phyloP scores from a whole-genome alignment of 1,140 invertebrate species.

The Caenorhabditis remanei region DNA sequence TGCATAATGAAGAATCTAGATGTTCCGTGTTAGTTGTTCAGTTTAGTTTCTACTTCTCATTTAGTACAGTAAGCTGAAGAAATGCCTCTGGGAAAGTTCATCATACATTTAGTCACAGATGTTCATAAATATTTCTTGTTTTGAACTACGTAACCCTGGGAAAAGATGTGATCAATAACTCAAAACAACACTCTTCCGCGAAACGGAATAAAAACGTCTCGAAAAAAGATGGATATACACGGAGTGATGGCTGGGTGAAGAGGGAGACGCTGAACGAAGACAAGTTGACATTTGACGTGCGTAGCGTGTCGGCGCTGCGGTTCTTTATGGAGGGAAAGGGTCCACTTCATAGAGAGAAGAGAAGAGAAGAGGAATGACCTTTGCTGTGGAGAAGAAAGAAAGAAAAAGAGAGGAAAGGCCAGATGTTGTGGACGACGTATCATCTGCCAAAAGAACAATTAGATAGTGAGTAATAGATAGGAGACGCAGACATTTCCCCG shows the following conservation, averaged over 20 bases:
- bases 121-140: not conserved
- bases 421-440: constrained; percentile 49
- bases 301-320: constrained; percentile 15
- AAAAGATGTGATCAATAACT: constrained; percentile 24
- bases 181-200: constrained; percentile 50
- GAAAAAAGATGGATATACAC: constrained; percentile 46
- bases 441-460: constrained; percentile 37
- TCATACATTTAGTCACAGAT: too few relatives aligned
- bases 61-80: too few relatives aligned
- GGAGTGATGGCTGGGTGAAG: not conserved
- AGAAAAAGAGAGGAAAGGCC: constrained; percentile 43
- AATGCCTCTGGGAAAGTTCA: too few relatives aligned
- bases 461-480: constrained; percentile 8
- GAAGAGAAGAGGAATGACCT: constrained; percentile 13
- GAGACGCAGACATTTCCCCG: constrained; percentile 1
- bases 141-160: not conserved
- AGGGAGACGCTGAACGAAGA: constrained; percentile 25
- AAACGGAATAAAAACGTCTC: constrained; percentile 44
- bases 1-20: too few relatives aligned
- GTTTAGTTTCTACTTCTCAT: too few relatives aligned
- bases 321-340: not conserved
- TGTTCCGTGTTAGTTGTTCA: too few relatives aligned
- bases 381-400: not conserved
- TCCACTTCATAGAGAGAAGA: not conserved
- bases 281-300: constrained; percentile 40